Evolutionary conservation across 2,113 vertebrate genomes (phyloP).

Genomic region (Calyptommatus sinebrachiatus): DNA sequence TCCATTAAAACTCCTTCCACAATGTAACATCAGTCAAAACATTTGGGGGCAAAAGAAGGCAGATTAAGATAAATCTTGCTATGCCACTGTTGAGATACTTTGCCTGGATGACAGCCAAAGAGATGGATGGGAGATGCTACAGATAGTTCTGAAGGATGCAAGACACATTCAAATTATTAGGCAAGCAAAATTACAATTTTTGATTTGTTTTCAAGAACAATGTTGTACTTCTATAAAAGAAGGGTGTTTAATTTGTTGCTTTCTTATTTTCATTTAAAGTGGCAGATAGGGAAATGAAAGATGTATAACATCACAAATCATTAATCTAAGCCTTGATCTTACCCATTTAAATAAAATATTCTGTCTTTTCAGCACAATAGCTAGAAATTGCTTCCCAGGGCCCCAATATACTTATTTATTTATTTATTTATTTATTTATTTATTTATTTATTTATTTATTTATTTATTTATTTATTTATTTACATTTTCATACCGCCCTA

Average conservation of each 20-base stretch:
- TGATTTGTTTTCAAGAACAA: neutral
- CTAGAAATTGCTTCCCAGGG: no score
- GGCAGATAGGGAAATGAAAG: neutral
- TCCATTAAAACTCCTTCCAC: constrained; percentile 33
- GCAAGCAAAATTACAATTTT: neutral
- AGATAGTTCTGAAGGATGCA: neutral
- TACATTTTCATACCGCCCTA: no score
- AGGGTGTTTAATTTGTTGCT: neutral
- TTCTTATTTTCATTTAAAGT: neutral
- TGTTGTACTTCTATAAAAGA: neutral
- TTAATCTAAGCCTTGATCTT: neutral
- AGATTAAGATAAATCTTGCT: constrained; percentile 4
- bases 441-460: no score
- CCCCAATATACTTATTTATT: no score
- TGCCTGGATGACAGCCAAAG: neutral
- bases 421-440: no score
- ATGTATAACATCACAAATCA: neutral
- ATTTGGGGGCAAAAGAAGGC: constrained; percentile 2
- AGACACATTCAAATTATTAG: fast-evolving
- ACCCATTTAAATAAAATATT: neutral
- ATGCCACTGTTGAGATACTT: constrained; percentile 11
- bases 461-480: no score
- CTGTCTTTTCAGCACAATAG: neutral
- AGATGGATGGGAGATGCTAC: fast-evolving
- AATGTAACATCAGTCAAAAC: constrained; percentile 26